phyloP scores from a whole-genome alignment of 1,140 invertebrate genomes.

The Drosophila subobscura region DNA sequence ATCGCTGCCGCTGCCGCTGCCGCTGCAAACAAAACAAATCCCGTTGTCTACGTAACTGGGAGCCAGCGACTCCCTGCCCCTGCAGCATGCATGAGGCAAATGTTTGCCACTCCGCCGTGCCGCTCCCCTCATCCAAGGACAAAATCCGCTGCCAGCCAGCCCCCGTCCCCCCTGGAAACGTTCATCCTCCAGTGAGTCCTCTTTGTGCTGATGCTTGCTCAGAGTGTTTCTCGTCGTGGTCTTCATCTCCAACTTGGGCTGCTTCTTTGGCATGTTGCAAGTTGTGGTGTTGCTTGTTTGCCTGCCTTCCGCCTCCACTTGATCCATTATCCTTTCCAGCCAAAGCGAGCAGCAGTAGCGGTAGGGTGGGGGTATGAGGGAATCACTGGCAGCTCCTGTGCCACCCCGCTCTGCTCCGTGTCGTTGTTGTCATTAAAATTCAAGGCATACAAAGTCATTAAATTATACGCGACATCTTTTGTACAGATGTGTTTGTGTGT shows the following conservation, averaged over 20 bases:
- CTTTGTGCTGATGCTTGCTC: background rate
- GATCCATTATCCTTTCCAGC: slow-evolving; percentile 73
- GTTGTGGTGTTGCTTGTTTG: slow-evolving; percentile 77
- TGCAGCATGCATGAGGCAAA: slow-evolving; percentile 53
- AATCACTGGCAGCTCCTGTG: slow-evolving; percentile 17
- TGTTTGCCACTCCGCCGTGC: slow-evolving; percentile 37
- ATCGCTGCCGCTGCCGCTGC: slow-evolving; percentile 58
- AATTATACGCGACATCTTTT: slow-evolving; percentile 82
- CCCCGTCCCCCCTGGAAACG: background rate
- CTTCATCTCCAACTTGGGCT: slow-evolving; percentile 26
- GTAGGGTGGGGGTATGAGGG: background rate
- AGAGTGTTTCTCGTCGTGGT: slow-evolving; percentile 9
- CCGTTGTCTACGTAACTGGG: slow-evolving; percentile 63
- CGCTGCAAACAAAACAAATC: slow-evolving; percentile 70
- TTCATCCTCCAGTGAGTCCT: slow-evolving; percentile 18
- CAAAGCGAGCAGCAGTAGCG: background rate
- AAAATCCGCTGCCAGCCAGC: background rate
- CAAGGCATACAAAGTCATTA: slow-evolving; percentile 82
- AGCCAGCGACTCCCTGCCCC: slow-evolving; percentile 28
- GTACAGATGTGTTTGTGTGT: slow-evolving; percentile 45
- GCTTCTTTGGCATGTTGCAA: slow-evolving; percentile 59
- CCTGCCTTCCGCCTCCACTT: slow-evolving; percentile 64
- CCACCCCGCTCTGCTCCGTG: slow-evolving; percentile 13
- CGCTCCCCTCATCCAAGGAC: background rate
- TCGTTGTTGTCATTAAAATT: slow-evolving; percentile 80